These are phyloP conservation scores for Miopithecus talapoin DNA, from an alignment of 2,797 vertebrate species.

Conservation along the genomic window DNA sequence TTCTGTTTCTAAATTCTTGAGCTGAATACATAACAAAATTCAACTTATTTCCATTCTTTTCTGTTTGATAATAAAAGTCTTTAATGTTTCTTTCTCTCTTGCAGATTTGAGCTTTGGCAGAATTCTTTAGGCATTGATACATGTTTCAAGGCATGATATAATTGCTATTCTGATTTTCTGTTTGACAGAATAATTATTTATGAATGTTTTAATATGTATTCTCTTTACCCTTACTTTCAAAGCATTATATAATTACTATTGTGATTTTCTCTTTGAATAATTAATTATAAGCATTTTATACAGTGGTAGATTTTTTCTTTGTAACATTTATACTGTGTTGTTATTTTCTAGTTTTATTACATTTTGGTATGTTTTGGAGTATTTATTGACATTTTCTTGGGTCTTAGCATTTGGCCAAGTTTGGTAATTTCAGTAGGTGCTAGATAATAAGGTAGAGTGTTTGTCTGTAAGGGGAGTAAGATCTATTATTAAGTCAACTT, in stretches of 20 bases:
- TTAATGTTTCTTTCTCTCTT: neutral
- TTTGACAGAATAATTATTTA: conserved; percentile 33
- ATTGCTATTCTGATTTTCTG: conserved; percentile 43
- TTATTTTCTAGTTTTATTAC: conserved; percentile 17
- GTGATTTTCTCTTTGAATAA: neutral
- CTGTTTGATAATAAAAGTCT: conserved; percentile 21
- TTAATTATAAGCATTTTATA: neutral
- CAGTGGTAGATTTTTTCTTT: neutral
- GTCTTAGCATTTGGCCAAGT: neutral
- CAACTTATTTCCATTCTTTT: neutral
- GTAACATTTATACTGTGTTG: neutral
- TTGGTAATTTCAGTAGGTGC: neutral
- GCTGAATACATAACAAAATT: neutral
- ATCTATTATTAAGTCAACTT: neutral
- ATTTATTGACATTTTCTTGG: conserved; percentile 24
- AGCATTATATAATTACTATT: neutral
- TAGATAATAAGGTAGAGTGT: neutral
- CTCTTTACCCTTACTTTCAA: conserved; percentile 29
- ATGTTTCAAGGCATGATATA: neutral
- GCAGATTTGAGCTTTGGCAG: neutral
- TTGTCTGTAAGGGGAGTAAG: neutral
- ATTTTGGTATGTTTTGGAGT: neutral
- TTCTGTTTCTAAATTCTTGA: conserved; percentile 33
- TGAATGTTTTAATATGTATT: conserved; percentile 33
- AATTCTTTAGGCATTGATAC: neutral